These are phyloP conservation scores for Triplophysa yarkandensis DNA, from an alignment of 2,797 vertebrate genomes.

Conservation along the genomic window DNA sequence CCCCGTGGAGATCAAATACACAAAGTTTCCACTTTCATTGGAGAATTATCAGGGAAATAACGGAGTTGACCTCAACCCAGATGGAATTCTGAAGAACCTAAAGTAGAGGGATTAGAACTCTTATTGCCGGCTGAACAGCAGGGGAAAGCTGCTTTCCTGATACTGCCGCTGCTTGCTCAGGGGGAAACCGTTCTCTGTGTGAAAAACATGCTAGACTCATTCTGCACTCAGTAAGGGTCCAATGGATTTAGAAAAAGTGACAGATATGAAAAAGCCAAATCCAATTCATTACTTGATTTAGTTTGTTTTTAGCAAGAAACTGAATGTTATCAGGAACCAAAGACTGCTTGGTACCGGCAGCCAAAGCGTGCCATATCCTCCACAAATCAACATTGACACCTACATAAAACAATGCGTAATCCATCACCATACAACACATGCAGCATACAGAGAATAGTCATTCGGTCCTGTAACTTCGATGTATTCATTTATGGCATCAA, in stretches of 20 bases:
- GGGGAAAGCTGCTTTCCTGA: conserved; percentile 43
- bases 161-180: conserved; percentile 9
- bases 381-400: conserved; percentile 48
- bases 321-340: conserved; percentile 56
- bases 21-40: conserved; percentile 46
- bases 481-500: background rate
- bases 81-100: conserved; percentile 42
- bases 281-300: conserved; percentile 29
- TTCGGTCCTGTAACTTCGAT: background rate
- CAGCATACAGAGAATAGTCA: background rate
- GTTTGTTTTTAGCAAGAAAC: conserved; percentile 22
- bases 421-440: conserved; percentile 18
- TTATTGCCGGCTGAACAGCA: conserved; percentile 46
- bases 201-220: conserved; percentile 43
- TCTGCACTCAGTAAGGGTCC: conserved; percentile 40
- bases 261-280: conserved; percentile 42
- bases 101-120: conserved; percentile 42
- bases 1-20: conserved; percentile 39
- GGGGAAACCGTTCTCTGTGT: conserved; percentile 15
- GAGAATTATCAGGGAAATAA: conserved; percentile 48
- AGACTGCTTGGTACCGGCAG: conserved; percentile 42
- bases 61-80: conserved; percentile 43
- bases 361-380: conserved; percentile 51
- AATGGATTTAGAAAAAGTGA: conserved; percentile 17
- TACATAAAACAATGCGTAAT: conserved; percentile 35